Percentiles rank a stretch among this genome's conserved stretches.
These are phyloP conservation scores for Solea senegalensis DNA, from an alignment of 2,113 vertebrate species.

Conservation along the genomic window DNA sequence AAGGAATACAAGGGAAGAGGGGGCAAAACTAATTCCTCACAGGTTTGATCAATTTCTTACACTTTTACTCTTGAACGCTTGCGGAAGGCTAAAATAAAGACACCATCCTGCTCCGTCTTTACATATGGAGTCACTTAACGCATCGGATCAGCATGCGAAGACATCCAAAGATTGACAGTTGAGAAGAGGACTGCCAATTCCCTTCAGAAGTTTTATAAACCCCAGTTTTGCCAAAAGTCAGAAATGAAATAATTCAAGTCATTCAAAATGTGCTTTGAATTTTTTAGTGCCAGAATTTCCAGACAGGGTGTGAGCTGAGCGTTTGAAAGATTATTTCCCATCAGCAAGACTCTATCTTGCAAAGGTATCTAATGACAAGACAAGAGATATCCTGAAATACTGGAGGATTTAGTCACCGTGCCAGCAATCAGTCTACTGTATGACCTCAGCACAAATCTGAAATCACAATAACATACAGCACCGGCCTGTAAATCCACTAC, in stretches of 20 bases:
- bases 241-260: not conserved
- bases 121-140: slow-evolving; percentile 2
- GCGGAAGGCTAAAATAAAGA: not conserved
- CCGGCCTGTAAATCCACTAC: not conserved
- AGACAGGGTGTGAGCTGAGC: not conserved
- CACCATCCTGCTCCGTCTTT: not conserved
- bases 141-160: not conserved
- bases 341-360: not conserved
- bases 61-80: not conserved
- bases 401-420: not conserved
- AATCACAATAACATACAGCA: not conserved
- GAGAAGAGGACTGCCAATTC: not conserved
- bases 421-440: too few relatives aligned
- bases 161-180: not conserved
- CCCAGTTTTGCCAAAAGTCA: not conserved
- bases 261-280: slow-evolving; percentile 1
- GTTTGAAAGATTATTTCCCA: not conserved
- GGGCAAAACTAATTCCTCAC: not conserved
- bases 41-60: not conserved
- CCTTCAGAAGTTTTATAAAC: not conserved
- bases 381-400: not conserved
- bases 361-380: not conserved
- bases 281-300: not conserved
- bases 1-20: not conserved
- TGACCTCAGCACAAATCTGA: not conserved